Evolutionary conservation across 2,797 vertebrate genomes (phyloP), one percentile per base, ranked within the genome.

Genomic region (Oryzias dopingdopingensis): DNA sequence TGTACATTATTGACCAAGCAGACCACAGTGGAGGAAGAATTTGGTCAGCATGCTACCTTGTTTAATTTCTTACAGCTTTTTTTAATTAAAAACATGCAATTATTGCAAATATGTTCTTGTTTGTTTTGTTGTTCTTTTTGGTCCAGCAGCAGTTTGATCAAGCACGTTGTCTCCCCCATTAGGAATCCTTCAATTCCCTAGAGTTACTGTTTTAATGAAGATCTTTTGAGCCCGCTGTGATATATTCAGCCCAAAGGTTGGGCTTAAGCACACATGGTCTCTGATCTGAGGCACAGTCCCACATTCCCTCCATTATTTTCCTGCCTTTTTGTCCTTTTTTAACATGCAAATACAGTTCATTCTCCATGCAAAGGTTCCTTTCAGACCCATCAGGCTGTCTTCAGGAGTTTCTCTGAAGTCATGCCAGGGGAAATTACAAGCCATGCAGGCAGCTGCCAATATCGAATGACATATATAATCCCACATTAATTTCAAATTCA

Each of bases 391-490:
- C 67, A 71, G 66, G 37, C 68, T 53, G 52, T 70, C 72, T 68
- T 83, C 67, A 71, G 70, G 61, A 80, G 79, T 74, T 74, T 59
- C 67, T 81, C 62, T 82, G 74, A 86, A 80, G 79, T 72, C 74
- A 52, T 58, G 76, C 82, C 79, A 79, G 55, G 62, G 74, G 80
- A 84, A 81, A 87, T 80, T 72, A 85, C 62, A 61, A 73, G 64
- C 65, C 74, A 76, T 48, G 49, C 67, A 70, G 70, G 76, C 71
- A 79, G 65, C 63, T 24, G 51, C 76, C 70, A 77, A 66, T 81
- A 80, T 77, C 74, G 68, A 80, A 74, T 75, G 74, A 84, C 75
- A 71, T 67, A 77, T 70, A 74, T 77, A 79, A 84, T 76, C 70
- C 71, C 62, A 67, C 64, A 66, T 67, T 77, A 66, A 80, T 86